Evolutionary conservation across 1,140 invertebrate genomes (phyloP).

Genomic region (Hycleus cichorii): DNA sequence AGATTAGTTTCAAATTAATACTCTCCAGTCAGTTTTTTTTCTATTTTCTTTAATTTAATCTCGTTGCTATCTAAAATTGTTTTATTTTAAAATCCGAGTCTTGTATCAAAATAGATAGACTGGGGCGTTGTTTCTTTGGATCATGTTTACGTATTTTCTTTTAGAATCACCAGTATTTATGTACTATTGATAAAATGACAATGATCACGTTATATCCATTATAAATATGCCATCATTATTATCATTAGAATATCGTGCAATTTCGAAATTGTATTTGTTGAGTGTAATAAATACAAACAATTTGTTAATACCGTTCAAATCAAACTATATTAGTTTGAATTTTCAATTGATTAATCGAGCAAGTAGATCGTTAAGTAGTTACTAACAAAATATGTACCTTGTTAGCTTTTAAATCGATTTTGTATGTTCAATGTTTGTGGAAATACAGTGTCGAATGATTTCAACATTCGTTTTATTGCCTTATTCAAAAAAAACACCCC

Average conservation of each 20-base stretch:
- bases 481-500: too few species aligned
- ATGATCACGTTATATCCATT: background rate
- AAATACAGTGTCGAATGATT: too few species aligned
- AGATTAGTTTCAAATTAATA: constrained; percentile 1
- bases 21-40: background rate
- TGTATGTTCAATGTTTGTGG: too few species aligned
- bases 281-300: background rate
- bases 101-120: background rate
- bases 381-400: too few species aligned
- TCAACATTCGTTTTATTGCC: too few species aligned
- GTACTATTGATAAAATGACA: background rate
- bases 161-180: background rate
- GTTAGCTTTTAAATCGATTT: too few species aligned
- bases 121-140: background rate
- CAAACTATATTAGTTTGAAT: constrained; percentile 16
- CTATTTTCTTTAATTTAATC: too few species aligned
- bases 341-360: too few species aligned
- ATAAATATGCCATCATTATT: background rate
- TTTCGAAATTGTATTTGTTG: constrained; percentile 2
- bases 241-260: constrained; percentile 2
- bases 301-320: background rate
- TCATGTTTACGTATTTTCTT: background rate
- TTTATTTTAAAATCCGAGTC: too few species aligned
- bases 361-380: too few species aligned
- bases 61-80: background rate